A percentile compares a stretch with the other conserved stretches of the same genome.
These are phyloP conservation scores for Syrmaticus mikado DNA, from an alignment of 2,113 vertebrate species.

Conservation along the genomic window DNA sequence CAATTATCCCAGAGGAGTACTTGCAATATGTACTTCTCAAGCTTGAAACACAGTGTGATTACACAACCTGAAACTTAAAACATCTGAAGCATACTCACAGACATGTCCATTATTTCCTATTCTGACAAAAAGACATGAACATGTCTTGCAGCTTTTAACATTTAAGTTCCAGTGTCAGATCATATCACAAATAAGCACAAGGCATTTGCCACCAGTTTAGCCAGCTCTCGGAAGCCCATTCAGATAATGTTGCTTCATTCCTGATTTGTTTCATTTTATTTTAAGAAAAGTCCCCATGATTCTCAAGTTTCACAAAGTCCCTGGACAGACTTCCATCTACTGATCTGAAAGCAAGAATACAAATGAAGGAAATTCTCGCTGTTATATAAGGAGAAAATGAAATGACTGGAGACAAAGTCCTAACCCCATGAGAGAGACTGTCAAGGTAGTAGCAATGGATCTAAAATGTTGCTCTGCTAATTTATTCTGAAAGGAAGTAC, in stretches of 20 bases:
- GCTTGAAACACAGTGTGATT: slow-evolving; percentile 15
- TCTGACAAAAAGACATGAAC: slow-evolving; percentile 1
- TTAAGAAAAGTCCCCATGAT: neutral
- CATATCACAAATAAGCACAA: neutral
- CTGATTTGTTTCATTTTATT: neutral
- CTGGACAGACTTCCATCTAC: neutral
- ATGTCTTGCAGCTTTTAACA: neutral
- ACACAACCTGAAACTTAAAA: slow-evolving; percentile 6
- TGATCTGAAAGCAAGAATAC: neutral
- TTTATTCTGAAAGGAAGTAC: neutral
- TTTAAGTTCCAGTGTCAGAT: neutral
- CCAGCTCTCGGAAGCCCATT: neutral
- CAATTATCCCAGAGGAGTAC: neutral
- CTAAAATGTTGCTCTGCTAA: neutral
- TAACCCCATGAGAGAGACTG: neutral
- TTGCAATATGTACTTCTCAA: neutral
- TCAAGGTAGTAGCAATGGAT: neutral
- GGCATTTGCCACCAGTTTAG: neutral
- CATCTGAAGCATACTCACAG: slow-evolving; percentile 12
- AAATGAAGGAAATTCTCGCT: neutral
- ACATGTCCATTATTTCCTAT: neutral
- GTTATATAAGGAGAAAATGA: neutral
- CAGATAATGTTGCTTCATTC: neutral
- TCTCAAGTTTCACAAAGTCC: neutral
- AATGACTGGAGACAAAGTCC: neutral